A percentile compares a stretch with the other conserved stretches of the same genome.
Conservation (phyloP, 2,113 vertebrate species). For the Pardalotus punctatus region DNA sequence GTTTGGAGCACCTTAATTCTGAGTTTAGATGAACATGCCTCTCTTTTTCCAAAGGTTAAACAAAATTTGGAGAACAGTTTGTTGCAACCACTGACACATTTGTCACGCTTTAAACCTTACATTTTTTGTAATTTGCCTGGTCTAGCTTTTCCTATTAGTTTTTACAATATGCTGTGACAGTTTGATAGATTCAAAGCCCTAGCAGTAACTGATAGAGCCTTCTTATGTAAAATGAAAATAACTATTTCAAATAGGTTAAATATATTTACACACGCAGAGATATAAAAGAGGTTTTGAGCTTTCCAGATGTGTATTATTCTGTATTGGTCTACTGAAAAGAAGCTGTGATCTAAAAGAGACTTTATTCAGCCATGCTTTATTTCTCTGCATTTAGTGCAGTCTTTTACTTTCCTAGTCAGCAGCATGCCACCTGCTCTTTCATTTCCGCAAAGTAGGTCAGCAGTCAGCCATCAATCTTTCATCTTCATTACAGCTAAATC, state of each 20-base stretch:
- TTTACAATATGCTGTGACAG: background rate
- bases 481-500: slow-evolving; percentile 71
- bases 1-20: background rate
- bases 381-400: slow-evolving; percentile 7
- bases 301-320: background rate
- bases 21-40: background rate
- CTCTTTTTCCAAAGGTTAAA: background rate
- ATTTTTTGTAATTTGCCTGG: background rate
- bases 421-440: slow-evolving; percentile 69
- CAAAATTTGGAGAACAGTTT: background rate
- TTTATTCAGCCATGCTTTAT: slow-evolving; percentile 35
- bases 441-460: slow-evolving; percentile 73
- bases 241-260: background rate
- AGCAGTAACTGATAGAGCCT: background rate
- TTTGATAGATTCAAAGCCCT: background rate
- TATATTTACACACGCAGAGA: background rate
- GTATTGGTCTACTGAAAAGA: background rate
- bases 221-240: background rate
- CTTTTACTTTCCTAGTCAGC: slow-evolving; percentile 57
- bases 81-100: background rate
- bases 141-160: background rate
- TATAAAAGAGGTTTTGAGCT: background rate
- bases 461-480: slow-evolving; percentile 73
- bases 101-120: background rate
- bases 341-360: slow-evolving; percentile 14